Percentiles rank a stretch among this genome's conserved stretches.
Evolutionary conservation across 2,797 vertebrate genomes (phyloP).

Genomic region (Ctenochaetus hawaiiensis): DNA sequence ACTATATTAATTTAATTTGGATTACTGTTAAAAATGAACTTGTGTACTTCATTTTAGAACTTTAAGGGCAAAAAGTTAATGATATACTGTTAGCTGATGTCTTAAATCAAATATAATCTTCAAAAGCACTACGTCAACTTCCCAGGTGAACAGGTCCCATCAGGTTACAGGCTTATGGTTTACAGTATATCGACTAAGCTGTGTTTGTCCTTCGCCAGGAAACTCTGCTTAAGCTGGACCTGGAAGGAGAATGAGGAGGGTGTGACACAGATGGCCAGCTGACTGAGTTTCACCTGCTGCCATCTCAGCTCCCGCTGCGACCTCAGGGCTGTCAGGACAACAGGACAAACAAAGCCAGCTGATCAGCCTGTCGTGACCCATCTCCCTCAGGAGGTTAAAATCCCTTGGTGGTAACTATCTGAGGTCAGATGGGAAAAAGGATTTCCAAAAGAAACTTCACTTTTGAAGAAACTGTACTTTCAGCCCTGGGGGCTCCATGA

Average conservation of each 20-base stretch:
- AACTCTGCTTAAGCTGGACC: slow-evolving; percentile 72
- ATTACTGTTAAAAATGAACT: no score
- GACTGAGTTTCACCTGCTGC: slow-evolving; percentile 13
- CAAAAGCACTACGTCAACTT: neutral
- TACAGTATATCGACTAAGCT: slow-evolving; percentile 36
- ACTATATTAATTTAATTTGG: no score
- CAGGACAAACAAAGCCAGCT: neutral
- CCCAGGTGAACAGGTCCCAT: neutral
- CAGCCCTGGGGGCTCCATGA: neutral
- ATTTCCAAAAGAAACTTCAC: neutral
- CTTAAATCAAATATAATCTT: neutral
- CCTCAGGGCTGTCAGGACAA: slow-evolving; percentile 2
- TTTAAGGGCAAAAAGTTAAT: no score
- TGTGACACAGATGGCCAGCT: slow-evolving; percentile 22
- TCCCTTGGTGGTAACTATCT: slow-evolving; percentile 8
- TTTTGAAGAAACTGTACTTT: slow-evolving; percentile 7
- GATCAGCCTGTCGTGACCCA: neutral
- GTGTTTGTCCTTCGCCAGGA: slow-evolving; percentile 67
- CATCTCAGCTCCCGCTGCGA: neutral
- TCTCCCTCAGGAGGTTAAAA: neutral
- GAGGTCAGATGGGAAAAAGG: neutral
- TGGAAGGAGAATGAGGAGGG: slow-evolving; percentile 62
- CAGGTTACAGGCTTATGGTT: slow-evolving; percentile 28
- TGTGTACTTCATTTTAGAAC: no score
- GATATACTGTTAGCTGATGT: no score